A percentile compares a stretch with the other conserved stretches of the same genome.
Conservation (phyloP, 1,140 invertebrate species). For the Mya arenaria region DNA sequence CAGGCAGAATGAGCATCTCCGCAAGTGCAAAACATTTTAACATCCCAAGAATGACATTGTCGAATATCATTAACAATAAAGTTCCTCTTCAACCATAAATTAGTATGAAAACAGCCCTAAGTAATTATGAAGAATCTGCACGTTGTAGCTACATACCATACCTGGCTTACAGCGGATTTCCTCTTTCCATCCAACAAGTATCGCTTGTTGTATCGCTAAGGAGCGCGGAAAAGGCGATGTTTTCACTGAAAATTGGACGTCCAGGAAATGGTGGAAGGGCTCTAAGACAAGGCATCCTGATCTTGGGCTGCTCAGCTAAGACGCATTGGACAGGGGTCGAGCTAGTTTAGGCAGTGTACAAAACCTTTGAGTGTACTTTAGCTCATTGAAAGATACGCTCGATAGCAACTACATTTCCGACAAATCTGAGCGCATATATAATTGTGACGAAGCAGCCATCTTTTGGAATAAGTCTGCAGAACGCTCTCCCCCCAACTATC, state of each 20-base stretch:
- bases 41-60: not conserved
- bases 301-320: not conserved
- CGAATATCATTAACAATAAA: not conserved
- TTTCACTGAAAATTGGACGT: no score
- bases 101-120: conserved; percentile 5
- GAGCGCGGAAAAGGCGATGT: no score
- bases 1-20: not conserved
- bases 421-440: conserved; percentile 26
- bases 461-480: conserved; percentile 13
- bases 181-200: no score
- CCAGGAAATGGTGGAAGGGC: conserved; percentile 18
- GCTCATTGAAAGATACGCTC: conserved; percentile 2
- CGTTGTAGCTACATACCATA: conserved; percentile 17
- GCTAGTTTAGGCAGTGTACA: not conserved
- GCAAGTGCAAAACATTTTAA: conserved; percentile 9
- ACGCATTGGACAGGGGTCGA: conserved; percentile 18
- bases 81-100: not conserved
- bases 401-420: not conserved
- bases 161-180: conserved; percentile 21
- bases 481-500: conserved; percentile 36
- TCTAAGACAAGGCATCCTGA: conserved; percentile 3
- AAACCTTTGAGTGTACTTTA: conserved; percentile 5
- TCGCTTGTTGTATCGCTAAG: no score
- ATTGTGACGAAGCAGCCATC: conserved; percentile 29
- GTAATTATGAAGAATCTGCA: conserved; percentile 6